Evolutionary conservation across 2,113 vertebrate genomes (phyloP), one percentile per base, ranked within the genome.

Genomic region (Calyptomena viridis): DNA sequence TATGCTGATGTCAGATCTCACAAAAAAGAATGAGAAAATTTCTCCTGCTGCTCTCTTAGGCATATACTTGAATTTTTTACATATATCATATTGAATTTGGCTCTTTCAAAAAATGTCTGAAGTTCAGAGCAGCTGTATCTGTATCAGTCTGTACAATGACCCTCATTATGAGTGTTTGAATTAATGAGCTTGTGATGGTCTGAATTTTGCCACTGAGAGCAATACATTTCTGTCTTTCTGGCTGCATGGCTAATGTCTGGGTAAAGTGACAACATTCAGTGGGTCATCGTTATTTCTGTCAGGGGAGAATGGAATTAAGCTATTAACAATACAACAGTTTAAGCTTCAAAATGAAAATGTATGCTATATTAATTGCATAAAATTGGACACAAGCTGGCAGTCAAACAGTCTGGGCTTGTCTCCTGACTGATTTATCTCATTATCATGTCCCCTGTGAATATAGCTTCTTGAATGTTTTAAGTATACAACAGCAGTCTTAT

Each of bases 1-100:
- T 97, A 98, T 97, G 97, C 97, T 97, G 97, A 97, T 98, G 97
- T 97, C 96, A 97, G 97, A 97, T 97, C 95, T 97, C 89, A 97
- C 80, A 84, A 94, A 95, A 96, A 97, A 97, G 95, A 96, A 97
- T 94, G 92, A 96, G 93, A 95, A 97, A 95, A 96, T 97, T 96
- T 97, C 94, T 97, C 96, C 97, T 92, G 93, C 77, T 94, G 93
- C 75, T 96, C 95, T 97, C 96, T 96, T 95, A 97, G 95, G 94
- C 77, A 84, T 62, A 94, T 80, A 75, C 89, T 97, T 98, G 93
- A 97, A 95, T 95, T 97, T 97, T 98, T 97, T 95, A 97, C 95
- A 96, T 96, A 96, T 92, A 97, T 96, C 95, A 97, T 96, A 95
- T 53, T 83, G 90, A 97, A 97, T 97, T 94, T 95, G 68, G 89